Percentiles rank a stretch among this genome's conserved stretches.
phyloP scores from a whole-genome alignment of 2,797 vertebrate species.

The Ciconia nigra region DNA sequence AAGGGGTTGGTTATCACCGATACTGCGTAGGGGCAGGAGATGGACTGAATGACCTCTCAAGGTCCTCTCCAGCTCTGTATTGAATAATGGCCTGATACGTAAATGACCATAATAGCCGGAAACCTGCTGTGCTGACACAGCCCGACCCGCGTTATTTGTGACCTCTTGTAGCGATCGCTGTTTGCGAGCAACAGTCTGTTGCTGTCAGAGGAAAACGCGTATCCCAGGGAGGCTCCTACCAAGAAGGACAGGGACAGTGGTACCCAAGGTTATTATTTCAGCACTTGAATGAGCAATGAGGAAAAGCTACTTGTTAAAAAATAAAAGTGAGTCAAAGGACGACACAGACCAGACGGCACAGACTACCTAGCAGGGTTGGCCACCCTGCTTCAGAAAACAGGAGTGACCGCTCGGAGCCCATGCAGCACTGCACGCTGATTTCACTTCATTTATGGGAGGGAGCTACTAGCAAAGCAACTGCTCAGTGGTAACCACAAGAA shows the following conservation, averaged over 20 bases:
- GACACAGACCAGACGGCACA: background rate
- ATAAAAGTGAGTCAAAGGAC: background rate
- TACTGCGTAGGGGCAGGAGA: background rate
- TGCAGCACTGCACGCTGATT: background rate
- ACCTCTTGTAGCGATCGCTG: background rate
- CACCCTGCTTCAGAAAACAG: background rate
- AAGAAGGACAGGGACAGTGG: background rate
- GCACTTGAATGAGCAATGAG: background rate
- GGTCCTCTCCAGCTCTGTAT: constrained; percentile 13
- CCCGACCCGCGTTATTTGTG: background rate
- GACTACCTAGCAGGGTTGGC: background rate
- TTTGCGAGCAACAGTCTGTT: background rate
- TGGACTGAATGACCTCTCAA: constrained; percentile 17
- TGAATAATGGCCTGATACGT: background rate
- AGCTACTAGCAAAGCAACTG: background rate
- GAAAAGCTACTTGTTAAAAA: background rate
- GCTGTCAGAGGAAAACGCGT: background rate
- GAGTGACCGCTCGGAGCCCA: background rate
- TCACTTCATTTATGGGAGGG: background rate
- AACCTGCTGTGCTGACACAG: constrained; percentile 7
- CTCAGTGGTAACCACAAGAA: background rate
- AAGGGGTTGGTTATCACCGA: background rate
- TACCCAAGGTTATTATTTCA: background rate
- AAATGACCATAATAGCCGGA: background rate
- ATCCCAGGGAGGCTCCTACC: background rate